Percentiles rank a stretch among this genome's conserved stretches.
phyloP scores from a whole-genome alignment of 2,113 vertebrate species.

The Grammomys surdaster region DNA sequence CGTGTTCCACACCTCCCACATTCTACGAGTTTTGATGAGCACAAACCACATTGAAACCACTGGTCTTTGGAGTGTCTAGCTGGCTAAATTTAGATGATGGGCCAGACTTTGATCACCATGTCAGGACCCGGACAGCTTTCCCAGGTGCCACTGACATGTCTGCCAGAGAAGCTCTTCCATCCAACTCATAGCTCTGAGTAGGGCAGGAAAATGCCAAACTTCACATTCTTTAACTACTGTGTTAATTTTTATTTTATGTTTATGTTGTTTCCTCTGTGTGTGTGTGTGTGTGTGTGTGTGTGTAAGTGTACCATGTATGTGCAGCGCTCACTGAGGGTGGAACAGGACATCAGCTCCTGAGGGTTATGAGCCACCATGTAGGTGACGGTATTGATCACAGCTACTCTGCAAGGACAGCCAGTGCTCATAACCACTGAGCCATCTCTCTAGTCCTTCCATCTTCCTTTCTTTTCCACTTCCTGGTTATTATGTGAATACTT shows the following conservation, averaged over 20 bases:
- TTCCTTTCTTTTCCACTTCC: not conserved
- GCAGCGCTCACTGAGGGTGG: not conserved
- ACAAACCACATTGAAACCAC: not conserved
- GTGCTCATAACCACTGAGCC: not conserved
- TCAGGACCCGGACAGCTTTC: not conserved
- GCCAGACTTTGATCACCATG: too few species aligned
- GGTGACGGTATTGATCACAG: too few species aligned
- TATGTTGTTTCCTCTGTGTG: not conserved
- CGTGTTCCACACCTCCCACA: not conserved
- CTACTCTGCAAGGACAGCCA: not conserved
- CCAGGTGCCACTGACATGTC: not conserved
- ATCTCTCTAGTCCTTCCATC: not conserved
- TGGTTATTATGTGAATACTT: too few species aligned
- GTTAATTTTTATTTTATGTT: not conserved
- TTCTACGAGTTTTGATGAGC: not conserved
- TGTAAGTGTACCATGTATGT: not conserved
- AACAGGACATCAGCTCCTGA: not conserved
- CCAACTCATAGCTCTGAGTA: not conserved
- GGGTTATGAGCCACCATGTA: not conserved
- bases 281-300: not conserved
- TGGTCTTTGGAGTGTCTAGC: not conserved
- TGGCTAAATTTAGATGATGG: slow-evolving; percentile 10
- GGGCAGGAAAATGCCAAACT: not conserved
- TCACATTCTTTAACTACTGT: not conserved
- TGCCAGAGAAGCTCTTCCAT: not conserved